Evolutionary conservation across 2,113 vertebrate species (phyloP).

Genomic region (Python bivittatus): DNA sequence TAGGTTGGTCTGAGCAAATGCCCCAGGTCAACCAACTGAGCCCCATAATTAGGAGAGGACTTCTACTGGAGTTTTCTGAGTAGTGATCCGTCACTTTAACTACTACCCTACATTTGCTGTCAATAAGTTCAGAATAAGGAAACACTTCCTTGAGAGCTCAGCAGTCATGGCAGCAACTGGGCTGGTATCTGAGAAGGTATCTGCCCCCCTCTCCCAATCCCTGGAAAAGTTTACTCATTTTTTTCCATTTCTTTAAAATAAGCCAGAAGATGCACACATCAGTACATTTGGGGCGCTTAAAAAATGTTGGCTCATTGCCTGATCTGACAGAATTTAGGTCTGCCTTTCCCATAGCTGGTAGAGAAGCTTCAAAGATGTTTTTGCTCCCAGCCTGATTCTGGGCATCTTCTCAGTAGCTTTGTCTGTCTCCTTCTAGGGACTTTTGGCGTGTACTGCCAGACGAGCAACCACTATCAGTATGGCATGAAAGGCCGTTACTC

Average conservation of each 20-base stretch:
- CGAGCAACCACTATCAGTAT: constrained; percentile 69
- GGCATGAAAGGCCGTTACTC: constrained; percentile 74
- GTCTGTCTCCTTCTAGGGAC: constrained; percentile 60
- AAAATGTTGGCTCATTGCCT: background rate
- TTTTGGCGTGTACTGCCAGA: constrained; percentile 77
- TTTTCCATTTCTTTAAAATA: background rate
- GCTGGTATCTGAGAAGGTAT: background rate
- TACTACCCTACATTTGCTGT: background rate
- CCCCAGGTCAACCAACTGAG: background rate
- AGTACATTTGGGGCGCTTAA: background rate
- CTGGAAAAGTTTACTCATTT: background rate
- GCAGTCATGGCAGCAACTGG: background rate
- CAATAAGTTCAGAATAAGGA: background rate
- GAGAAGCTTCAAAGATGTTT: background rate
- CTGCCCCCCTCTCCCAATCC: background rate
- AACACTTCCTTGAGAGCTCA: too few species aligned
- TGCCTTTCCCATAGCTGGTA: background rate
- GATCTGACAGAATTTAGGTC: background rate
- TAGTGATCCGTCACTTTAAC: background rate
- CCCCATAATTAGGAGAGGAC: background rate
- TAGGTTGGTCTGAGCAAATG: background rate
- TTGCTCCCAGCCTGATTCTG: background rate
- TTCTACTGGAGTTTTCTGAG: background rate
- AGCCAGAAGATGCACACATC: background rate
- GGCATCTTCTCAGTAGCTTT: background rate